A percentile compares a stretch with the other conserved stretches of the same genome.
These are phyloP conservation scores for Gymnarchus niloticus DNA, from an alignment of 2,113 vertebrate genomes.

Conservation along the genomic window DNA sequence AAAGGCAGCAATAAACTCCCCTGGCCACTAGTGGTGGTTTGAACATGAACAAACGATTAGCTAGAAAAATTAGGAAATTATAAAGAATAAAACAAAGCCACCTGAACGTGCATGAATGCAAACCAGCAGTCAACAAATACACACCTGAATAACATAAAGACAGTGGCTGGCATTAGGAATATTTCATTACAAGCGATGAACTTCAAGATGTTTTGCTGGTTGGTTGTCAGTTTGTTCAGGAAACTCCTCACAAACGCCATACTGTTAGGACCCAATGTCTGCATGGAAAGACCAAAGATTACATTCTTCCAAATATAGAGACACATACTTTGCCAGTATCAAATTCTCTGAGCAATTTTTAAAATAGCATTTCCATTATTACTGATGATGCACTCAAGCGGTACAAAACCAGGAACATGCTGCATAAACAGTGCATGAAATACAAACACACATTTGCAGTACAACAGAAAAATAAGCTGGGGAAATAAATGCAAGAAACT, in stretches of 20 bases:
- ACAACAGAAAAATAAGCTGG: not conserved
- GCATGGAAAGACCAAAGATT: conserved; percentile 36
- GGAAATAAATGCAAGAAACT: conserved; percentile 54
- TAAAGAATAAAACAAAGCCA: not conserved
- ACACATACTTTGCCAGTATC: not conserved
- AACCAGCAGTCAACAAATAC: not conserved
- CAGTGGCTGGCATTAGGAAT: conserved; percentile 95
- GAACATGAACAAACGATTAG: conserved; percentile 30
- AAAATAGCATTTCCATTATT: not conserved
- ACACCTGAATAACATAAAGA: conserved; percentile 98
- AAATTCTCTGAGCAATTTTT: not conserved
- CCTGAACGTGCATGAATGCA: not conserved
- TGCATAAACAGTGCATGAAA: not conserved
- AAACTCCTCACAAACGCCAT: conserved; percentile 81
- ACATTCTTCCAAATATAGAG: not conserved
- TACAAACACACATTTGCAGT: not conserved
- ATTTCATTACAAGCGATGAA: conserved; percentile 98
- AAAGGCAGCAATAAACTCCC: conserved; percentile 94
- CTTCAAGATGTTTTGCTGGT: conserved; percentile 97
- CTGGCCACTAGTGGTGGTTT: conserved; percentile 72
- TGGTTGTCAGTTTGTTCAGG: conserved; percentile 82
- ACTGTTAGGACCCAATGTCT: conserved; percentile 82
- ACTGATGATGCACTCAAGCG: not conserved
- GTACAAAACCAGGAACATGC: not conserved
- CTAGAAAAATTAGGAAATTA: not conserved